Percentiles rank a stretch among this genome's conserved stretches.
Evolutionary conservation across 2,797 vertebrate species (phyloP).

Genomic region (Danio kyathit): DNA sequence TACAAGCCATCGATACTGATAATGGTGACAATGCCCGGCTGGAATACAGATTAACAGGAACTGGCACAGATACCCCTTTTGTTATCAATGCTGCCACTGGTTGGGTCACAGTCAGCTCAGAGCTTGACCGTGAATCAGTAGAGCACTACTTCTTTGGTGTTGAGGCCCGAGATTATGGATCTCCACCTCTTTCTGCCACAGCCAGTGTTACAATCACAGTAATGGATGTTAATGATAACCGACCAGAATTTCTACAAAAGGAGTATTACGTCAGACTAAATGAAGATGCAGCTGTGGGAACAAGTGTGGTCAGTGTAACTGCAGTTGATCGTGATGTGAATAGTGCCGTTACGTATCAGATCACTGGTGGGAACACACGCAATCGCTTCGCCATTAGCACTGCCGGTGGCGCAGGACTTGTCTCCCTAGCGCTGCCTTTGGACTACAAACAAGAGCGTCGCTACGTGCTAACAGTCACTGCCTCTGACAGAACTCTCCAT

Average conservation of each 20-base stretch:
- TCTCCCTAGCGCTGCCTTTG: slow-evolving; percentile 91
- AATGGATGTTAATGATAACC: slow-evolving; percentile 97
- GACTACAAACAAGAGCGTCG: slow-evolving; percentile 99
- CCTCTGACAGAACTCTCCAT: slow-evolving; percentile 95
- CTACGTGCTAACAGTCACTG: slow-evolving; percentile 93
- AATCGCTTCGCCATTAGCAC: slow-evolving; percentile 98
- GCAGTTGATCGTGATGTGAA: slow-evolving; percentile 96
- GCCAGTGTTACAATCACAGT: slow-evolving; percentile 96
- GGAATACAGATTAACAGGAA: slow-evolving; percentile 91
- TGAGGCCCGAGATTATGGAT: slow-evolving; percentile 93
- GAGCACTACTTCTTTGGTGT: slow-evolving; percentile 97
- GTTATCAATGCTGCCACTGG: slow-evolving; percentile 95
- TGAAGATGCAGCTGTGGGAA: slow-evolving; percentile 92
- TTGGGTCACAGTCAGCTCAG: slow-evolving; percentile 93
- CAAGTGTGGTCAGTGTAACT: slow-evolving; percentile 91
- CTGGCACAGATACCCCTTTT: slow-evolving; percentile 89
- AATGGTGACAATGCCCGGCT: slow-evolving; percentile 91
- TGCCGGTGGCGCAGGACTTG: slow-evolving; percentile 88
- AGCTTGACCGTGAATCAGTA: slow-evolving; percentile 92
- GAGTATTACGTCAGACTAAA: slow-evolving; percentile 94
- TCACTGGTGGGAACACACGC: slow-evolving; percentile 95
- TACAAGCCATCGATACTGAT: slow-evolving; percentile 98
- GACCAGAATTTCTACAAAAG: slow-evolving; percentile 93
- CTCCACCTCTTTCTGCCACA: slow-evolving; percentile 89
- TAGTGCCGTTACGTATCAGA: slow-evolving; percentile 96